These are phyloP conservation scores for Styela clava DNA, from an alignment of 23 tunicate species.

Conservation along the genomic window DNA sequence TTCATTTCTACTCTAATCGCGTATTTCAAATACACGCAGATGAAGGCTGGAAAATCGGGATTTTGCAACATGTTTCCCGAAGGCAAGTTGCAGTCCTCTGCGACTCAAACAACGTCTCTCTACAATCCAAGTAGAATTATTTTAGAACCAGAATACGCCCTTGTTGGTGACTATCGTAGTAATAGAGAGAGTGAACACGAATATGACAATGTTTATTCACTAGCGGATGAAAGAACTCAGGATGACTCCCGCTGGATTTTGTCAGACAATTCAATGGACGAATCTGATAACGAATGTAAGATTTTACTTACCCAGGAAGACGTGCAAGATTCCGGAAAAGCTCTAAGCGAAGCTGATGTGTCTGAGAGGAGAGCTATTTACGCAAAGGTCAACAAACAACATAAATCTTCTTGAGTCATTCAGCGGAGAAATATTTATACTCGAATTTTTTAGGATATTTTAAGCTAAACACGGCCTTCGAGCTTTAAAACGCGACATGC, in stretches of 20 bases:
- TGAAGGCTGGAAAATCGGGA: background rate
- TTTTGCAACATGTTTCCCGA: background rate
- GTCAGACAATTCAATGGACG: background rate
- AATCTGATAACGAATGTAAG: background rate
- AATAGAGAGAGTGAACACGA: background rate
- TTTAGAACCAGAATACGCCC: conserved; percentile 15
- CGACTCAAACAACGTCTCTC: conserved; percentile 7
- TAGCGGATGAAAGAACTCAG: background rate
- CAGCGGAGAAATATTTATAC: too few species aligned
- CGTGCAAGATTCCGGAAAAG: background rate
- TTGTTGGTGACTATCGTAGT: conserved; percentile 3
- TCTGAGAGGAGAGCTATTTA: background rate
- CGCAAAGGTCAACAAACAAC: background rate
- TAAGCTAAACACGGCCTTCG: too few species aligned
- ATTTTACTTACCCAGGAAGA: background rate
- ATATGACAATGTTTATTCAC: background rate
- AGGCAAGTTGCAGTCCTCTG: background rate
- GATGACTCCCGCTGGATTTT: background rate
- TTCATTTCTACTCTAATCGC: background rate
- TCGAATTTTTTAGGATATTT: too few species aligned
- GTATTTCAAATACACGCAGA: background rate
- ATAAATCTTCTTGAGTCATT: too few species aligned
- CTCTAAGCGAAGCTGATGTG: background rate
- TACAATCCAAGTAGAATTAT: conserved; percentile 19
- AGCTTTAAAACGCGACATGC: too few species aligned